Evolutionary conservation across 1,140 invertebrate genomes (phyloP).

Genomic region (Theocolax elegans): DNA sequence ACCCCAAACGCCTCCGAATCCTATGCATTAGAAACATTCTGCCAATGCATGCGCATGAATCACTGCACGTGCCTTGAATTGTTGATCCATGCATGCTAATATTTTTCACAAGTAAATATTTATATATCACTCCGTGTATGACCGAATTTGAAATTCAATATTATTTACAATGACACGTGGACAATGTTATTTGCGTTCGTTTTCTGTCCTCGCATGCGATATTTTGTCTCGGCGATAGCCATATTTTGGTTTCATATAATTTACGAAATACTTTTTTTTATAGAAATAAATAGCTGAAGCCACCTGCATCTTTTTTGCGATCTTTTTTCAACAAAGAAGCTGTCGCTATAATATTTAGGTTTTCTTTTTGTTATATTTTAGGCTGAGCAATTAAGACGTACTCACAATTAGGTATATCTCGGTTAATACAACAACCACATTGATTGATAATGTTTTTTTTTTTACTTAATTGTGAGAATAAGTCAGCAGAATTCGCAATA

Average conservation of each 20-base stretch:
- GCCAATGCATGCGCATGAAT: constrained; percentile 53
- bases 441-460: not conserved
- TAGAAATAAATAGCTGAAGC: constrained; percentile 14
- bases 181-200: constrained; percentile 48
- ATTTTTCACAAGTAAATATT: constrained; percentile 34
- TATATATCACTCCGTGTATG: constrained; percentile 15
- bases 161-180: constrained; percentile 43
- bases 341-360: constrained; percentile 8
- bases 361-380: not conserved
- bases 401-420: constrained; percentile 22
- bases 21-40: constrained; percentile 36
- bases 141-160: constrained; percentile 9
- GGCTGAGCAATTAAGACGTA: constrained; percentile 3
- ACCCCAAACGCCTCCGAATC: constrained; percentile 15
- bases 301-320: constrained; percentile 9
- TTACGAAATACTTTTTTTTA: constrained; percentile 25
- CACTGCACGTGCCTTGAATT: constrained; percentile 51
- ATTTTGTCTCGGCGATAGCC: constrained; percentile 36
- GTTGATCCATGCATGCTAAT: constrained; percentile 51
- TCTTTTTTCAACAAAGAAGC: not conserved
- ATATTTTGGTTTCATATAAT: constrained; percentile 26
- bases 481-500: not conserved
- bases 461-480: constrained; percentile 8
- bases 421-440: no score
- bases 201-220: constrained; percentile 48